Evolutionary conservation across 2,888 invertebrate species (phyloP), one percentile per base, ranked within the genome.

Genomic region (Xylophagus ater): DNA sequence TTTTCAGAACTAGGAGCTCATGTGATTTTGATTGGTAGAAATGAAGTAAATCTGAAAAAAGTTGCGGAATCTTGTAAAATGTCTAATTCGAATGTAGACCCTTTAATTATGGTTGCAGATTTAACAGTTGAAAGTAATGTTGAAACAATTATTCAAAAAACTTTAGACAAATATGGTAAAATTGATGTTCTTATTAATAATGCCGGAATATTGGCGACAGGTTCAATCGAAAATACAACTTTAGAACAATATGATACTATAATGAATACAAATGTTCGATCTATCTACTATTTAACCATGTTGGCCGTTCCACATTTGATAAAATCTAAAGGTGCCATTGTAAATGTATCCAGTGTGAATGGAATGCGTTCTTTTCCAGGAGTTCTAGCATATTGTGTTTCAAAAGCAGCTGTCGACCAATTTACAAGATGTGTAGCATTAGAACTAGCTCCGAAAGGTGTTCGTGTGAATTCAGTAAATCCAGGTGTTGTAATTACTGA

Each of bases 351-450:
- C 3, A 88, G 88, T 58, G 84, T 92, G 1, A 81, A 78, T 51
- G 92, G 92, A 9, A 55, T 85, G 20, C 69, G 89, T 62, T 74
- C 90, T 49, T 90, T 89, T 55, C 76, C 88, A 2, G 81, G 81
- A 37, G 78, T 88, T 24, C 63, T 90, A 36, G 78, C 88, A 2
- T 93, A 94, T 59, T 78, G 78, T 52, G 80, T 92, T 74, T 86
- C 88, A 9, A 94, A 94, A 68, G 71, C 87, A 29, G 88, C 89
- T 4, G 59, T 92, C 6, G 92, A 94, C 65, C 90, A 92, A 57
- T 77, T 94, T 50, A 93, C 93, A 1, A 72, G 81, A 57, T 89
- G 88, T 58, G 69, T 78, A 4, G 87, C 93, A n/a, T 61, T 94
- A 21, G 92, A 85, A 54, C 62, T 85, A 31, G 83, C 75, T 31